Conservation (phyloP, 2,113 vertebrate genomes). For the Ellobius talpinus region DNA sequence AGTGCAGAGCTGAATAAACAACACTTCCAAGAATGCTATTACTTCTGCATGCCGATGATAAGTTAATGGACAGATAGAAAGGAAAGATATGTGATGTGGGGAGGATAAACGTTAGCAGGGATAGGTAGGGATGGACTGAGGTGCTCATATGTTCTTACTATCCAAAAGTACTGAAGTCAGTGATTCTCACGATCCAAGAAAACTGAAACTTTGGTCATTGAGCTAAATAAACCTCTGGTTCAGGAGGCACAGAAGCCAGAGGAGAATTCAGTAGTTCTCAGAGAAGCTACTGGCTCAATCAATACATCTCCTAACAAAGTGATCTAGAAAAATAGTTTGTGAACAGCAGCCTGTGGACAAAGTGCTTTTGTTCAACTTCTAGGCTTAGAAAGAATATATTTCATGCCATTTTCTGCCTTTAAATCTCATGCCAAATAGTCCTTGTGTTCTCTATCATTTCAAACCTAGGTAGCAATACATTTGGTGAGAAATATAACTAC, state of each 20-base stretch:
- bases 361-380: neutral
- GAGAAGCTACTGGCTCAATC: neutral
- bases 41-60: neutral
- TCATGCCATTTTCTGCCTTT: neutral
- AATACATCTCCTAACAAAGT: neutral
- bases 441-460: neutral
- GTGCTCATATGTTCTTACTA: neutral
- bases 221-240: neutral
- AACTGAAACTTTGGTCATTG: neutral
- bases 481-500: neutral
- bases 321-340: neutral
- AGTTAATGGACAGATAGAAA: neutral
- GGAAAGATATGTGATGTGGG: neutral
- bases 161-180: neutral
- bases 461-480: neutral
- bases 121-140: neutral
- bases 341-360: neutral
- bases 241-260: neutral
- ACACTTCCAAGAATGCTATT: neutral
- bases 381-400: neutral
- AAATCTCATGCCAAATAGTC: neutral
- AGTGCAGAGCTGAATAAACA: neutral
- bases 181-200: neutral
- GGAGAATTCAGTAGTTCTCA: neutral
- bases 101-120: neutral